Conservation (phyloP, 2,888 invertebrate genomes). For the Catotricha subobsoleta region DNA sequence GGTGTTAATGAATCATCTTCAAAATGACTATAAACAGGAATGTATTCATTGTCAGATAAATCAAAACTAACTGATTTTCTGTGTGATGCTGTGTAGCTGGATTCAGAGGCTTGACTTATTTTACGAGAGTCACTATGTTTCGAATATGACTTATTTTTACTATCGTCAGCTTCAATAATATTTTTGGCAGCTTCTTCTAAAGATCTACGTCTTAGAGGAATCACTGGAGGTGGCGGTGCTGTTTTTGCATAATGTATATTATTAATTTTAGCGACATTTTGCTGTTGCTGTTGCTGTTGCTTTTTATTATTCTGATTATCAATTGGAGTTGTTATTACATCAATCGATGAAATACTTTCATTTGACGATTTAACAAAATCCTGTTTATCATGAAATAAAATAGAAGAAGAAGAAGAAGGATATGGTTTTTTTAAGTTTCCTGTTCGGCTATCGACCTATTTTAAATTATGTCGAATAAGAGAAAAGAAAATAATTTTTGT, state of each 20-base stretch:
- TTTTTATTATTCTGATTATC: neutral
- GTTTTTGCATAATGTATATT: too few species aligned
- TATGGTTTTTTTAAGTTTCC: conserved; percentile 2
- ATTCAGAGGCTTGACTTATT: neutral
- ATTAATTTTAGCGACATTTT: too few species aligned
- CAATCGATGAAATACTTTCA: neutral
- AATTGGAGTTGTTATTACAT: neutral
- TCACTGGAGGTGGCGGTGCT: neutral
- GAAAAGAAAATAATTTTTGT: neutral
- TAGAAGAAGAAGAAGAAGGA: conserved; percentile 1
- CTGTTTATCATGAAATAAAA: neutral
- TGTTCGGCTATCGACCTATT: conserved; percentile 6
- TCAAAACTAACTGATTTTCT: conserved; percentile 30
- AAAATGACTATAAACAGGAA: conserved; percentile 3
- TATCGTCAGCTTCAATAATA: neutral
- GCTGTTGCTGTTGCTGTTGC: neutral
- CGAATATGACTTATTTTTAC: too few species aligned
- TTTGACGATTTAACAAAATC: neutral
- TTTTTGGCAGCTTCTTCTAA: neutral
- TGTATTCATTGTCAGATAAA: conserved; percentile 24
- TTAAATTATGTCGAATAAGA: too few species aligned
- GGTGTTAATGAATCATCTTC: neutral
- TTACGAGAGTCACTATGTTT: too few species aligned
- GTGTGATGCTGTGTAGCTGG: neutral
- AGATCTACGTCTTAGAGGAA: neutral